A percentile compares a stretch with the other conserved stretches of the same genome.
phyloP scores from a whole-genome alignment of 2,797 vertebrate species.

The Thaleichthys pacificus region DNA sequence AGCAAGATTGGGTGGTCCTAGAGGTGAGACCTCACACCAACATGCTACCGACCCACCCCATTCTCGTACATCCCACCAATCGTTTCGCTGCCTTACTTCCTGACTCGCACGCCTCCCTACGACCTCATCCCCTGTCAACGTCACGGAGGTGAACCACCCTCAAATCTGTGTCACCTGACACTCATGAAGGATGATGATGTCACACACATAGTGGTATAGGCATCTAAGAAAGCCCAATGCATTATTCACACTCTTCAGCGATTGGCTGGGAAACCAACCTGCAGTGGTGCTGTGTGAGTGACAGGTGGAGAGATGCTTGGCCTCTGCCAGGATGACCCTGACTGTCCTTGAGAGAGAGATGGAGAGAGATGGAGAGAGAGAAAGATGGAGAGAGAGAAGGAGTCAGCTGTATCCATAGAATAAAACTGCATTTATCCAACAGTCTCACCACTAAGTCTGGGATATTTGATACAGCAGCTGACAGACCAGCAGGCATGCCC shows the following conservation, averaged over 20 bases:
- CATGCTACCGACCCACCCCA: not conserved
- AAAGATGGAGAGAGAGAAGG: not conserved
- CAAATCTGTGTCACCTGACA: not conserved
- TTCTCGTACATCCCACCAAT: not conserved
- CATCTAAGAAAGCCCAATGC: too few relatives aligned
- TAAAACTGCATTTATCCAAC: too few relatives aligned
- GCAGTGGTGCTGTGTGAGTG: not conserved
- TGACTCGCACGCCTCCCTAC: not conserved
- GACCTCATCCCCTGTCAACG: too few relatives aligned
- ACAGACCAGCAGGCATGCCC: too few relatives aligned
- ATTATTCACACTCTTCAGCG: too few relatives aligned
- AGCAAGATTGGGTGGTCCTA: not conserved
- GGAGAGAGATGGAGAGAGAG: slow-evolving; percentile 10
- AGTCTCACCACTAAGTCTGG: too few relatives aligned
- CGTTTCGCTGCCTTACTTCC: not conserved
- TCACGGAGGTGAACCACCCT: not conserved
- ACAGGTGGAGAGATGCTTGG: slow-evolving; percentile 18
- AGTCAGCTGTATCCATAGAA: not conserved
- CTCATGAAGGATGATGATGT: not conserved
- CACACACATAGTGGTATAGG: too few relatives aligned
- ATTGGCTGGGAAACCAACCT: not conserved
- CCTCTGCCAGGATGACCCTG: not conserved
- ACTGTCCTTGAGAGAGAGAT: not conserved
- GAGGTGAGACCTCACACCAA: slow-evolving; percentile 6
- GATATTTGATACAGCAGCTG: too few relatives aligned